Conservation (phyloP, 2,888 invertebrate genomes). For the Calliopum simillimum region DNA sequence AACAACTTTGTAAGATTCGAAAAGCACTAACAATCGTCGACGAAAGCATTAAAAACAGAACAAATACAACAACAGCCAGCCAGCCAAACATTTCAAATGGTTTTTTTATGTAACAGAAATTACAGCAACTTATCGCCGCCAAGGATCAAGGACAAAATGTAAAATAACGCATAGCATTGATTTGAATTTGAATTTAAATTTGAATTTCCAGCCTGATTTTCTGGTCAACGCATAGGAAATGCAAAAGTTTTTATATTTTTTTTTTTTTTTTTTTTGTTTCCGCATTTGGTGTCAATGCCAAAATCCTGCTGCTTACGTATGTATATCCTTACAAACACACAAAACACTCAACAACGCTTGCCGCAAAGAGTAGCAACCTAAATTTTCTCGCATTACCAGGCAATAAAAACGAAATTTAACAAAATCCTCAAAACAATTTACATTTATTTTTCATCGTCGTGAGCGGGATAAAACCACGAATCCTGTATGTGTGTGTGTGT, state of each 20-base stretch:
- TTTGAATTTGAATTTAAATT: slow-evolving; percentile 30
- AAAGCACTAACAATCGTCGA: no score
- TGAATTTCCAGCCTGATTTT: background rate
- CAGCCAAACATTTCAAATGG: background rate
- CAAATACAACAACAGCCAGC: background rate
- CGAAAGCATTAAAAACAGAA: background rate
- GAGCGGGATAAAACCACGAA: slow-evolving; percentile 24
- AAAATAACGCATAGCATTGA: slow-evolving; percentile 1
- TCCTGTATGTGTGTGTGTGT: background rate
- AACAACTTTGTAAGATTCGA: no score
- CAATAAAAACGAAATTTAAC: slow-evolving; percentile 39
- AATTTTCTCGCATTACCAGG: slow-evolving; percentile 40
- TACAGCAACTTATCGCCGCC: slow-evolving; percentile 16
- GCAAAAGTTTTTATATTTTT: background rate
- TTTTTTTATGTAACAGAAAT: slow-evolving; percentile 18
- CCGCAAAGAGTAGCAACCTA: slow-evolving; percentile 8
- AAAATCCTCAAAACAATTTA: slow-evolving; percentile 41
- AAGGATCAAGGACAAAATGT: background rate
- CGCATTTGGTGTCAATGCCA: background rate
- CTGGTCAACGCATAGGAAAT: background rate
- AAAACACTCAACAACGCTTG: background rate
- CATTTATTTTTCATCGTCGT: slow-evolving; percentile 37
- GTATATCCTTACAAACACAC: background rate
- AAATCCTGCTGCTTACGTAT: background rate
- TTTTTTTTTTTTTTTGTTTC: background rate